Evolutionary conservation across 53 echinoderm and acorn worm genomes (phyloP).

Genomic region (Crossaster papposus): DNA sequence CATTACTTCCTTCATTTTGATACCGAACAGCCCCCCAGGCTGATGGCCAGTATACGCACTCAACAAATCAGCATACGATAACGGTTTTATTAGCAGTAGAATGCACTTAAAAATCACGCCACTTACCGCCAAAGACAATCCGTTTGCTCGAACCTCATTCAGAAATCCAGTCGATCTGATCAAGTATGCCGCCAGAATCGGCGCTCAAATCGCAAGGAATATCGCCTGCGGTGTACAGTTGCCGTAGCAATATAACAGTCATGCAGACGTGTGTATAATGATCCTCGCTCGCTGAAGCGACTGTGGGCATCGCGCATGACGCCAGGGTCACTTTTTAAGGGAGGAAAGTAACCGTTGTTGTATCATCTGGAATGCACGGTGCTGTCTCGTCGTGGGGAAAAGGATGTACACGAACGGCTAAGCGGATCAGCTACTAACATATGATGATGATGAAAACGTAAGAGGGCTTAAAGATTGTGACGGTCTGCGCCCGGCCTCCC

Average conservation of each 20-base stretch:
- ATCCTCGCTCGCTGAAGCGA: background rate
- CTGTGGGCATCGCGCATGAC: background rate
- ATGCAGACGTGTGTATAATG: background rate
- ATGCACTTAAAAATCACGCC: background rate
- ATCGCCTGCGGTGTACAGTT: background rate
- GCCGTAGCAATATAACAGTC: background rate
- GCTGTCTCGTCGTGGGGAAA: background rate
- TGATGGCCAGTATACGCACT: too few species aligned
- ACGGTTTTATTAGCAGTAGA: too few species aligned
- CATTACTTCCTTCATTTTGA: too few species aligned
- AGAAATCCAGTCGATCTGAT: conserved; percentile 41
- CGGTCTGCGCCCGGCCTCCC: too few species aligned
- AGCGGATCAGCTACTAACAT: too few species aligned
- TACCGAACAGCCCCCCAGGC: too few species aligned
- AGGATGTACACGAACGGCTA: too few species aligned
- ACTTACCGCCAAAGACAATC: conserved; percentile 61
- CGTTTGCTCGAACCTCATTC: background rate
- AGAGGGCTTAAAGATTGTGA: too few species aligned
- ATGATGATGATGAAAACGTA: too few species aligned
- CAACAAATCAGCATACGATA: background rate
- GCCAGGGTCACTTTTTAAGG: background rate
- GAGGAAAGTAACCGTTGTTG: background rate
- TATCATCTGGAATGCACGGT: background rate
- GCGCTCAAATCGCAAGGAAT: background rate
- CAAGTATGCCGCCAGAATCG: background rate